Evolutionary conservation across 1,140 invertebrate genomes (phyloP).

Genomic region (Bombus balteatus): DNA sequence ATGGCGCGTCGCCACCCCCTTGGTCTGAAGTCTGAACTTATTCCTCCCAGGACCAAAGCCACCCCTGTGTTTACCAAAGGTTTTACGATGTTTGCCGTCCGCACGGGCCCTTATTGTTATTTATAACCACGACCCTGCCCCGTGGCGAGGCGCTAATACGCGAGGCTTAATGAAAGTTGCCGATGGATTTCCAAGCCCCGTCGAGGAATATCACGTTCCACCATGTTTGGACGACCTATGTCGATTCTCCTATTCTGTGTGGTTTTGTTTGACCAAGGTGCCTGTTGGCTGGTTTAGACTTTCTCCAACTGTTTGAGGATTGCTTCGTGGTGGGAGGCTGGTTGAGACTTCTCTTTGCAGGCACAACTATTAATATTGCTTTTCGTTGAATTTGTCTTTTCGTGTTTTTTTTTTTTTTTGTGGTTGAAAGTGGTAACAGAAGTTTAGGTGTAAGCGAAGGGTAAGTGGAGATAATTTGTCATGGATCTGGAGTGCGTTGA

Average conservation of each 20-base stretch:
- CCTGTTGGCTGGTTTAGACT: no score
- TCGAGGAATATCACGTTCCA: conserved; percentile 34
- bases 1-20: conserved; percentile 12
- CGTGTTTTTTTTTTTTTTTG: background rate
- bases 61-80: conserved; percentile 68
- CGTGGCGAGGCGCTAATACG: conserved; percentile 58
- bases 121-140: conserved; percentile 65
- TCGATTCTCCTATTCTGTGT: background rate
- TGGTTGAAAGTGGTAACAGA: no score
- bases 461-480: background rate
- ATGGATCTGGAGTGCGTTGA: background rate
- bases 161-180: conserved; percentile 66
- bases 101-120: conserved; percentile 71
- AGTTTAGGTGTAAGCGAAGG: background rate
- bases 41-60: conserved; percentile 33
- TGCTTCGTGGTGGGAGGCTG: background rate
- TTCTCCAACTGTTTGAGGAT: background rate
- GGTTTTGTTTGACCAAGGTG: conserved; percentile 1
- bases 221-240: conserved; percentile 30
- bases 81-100: conserved; percentile 74
- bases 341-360: background rate
- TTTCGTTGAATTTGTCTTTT: background rate
- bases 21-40: background rate
- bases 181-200: conserved; percentile 41
- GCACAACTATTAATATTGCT: background rate